Evolutionary conservation across 2,797 vertebrate genomes (phyloP), one percentile per base, ranked within the genome.

Genomic region (Eidolon dupreanum): DNA sequence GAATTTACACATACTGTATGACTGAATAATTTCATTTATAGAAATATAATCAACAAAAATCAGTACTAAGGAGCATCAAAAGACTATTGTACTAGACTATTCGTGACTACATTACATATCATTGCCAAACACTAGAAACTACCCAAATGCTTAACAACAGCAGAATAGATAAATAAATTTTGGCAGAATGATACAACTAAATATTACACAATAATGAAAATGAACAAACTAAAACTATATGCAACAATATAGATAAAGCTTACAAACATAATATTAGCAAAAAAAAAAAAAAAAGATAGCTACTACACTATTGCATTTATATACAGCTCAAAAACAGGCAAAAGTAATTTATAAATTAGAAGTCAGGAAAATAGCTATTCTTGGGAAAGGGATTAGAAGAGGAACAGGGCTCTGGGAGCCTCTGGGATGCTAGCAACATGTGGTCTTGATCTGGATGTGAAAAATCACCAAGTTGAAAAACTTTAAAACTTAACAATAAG

Each of bases 401-500:
- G 41, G 12, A 82, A 59, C n/a, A 6, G 15, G 5, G 31, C 16
- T 57, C 41, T 43, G 12, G 16, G 6, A 6, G 16, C 20, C 20
- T 16, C 74, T 49, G 8, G 8, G 8, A 66, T 33, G 12, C 38
- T 57, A 26, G 20, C n/a, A 46, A 66, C 43, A 17, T 15, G 75
- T 33, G 65, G 28, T 53, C 65, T 78, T 84, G 15, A 77, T 55
- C 31, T 55, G 46, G 4, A 13, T 84, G 20, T 89, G n/a, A 95
- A 95, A 95, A 81, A 55, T 73, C 59, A 83, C 26, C 46, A 36
- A 55, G 46, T 84, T 75, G 31, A 74, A 84, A 36, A 84, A 74
- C 43, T 74, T n/a, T 15, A 63, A 91, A 53, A 73, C 15, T 73
- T 43, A 63, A 65, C 57, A 75, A 51, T 63, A 83, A n/a, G 8